phyloP scores from a whole-genome alignment of 2,797 vertebrate species.

The Typhlichthys eigenmanni region DNA sequence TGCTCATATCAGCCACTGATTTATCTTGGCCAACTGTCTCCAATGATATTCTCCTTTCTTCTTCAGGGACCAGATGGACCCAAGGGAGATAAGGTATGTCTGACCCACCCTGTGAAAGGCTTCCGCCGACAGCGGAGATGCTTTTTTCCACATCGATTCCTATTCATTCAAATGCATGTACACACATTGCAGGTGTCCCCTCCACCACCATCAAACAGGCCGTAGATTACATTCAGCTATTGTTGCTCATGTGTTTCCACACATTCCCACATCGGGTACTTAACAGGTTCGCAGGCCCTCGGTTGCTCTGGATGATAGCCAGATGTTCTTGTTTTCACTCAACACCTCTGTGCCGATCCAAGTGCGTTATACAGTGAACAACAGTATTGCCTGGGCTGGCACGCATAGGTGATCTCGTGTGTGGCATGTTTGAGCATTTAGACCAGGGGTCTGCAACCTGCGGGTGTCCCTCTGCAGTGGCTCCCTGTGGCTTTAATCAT shows the following conservation, averaged over 20 bases:
- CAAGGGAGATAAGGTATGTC: slow-evolving; percentile 91
- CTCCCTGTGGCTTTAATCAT: no score
- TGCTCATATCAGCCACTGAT: slow-evolving; percentile 31
- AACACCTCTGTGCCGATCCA: slow-evolving; percentile 34
- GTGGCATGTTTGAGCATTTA: slow-evolving; percentile 1
- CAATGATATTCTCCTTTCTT: slow-evolving; percentile 42
- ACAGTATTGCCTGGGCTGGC: slow-evolving; percentile 26
- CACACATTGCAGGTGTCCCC: slow-evolving; percentile 34
- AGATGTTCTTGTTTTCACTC: slow-evolving; percentile 64
- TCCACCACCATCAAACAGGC: slow-evolving; percentile 4
- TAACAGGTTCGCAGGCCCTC: slow-evolving; percentile 59
- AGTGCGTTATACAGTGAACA: slow-evolving; percentile 31
- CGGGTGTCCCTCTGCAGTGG: no score
- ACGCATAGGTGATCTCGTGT: not conserved
- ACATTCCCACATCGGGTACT: slow-evolving; percentile 57
- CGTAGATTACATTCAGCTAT: slow-evolving; percentile 52
- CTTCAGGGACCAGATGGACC: slow-evolving; percentile 85
- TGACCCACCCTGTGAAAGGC: slow-evolving; percentile 18
- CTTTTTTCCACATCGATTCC: slow-evolving; percentile 17
- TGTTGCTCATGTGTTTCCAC: slow-evolving; percentile 49
- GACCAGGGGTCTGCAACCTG: not conserved
- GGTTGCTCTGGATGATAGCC: slow-evolving; percentile 54
- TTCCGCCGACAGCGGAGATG: slow-evolving; percentile 11
- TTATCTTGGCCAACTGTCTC: slow-evolving; percentile 58
- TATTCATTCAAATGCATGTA: not conserved